Evolutionary conservation across 2,797 vertebrate genomes (phyloP), one percentile per base, ranked within the genome.

Genomic region (Epinephelus coioides): DNA sequence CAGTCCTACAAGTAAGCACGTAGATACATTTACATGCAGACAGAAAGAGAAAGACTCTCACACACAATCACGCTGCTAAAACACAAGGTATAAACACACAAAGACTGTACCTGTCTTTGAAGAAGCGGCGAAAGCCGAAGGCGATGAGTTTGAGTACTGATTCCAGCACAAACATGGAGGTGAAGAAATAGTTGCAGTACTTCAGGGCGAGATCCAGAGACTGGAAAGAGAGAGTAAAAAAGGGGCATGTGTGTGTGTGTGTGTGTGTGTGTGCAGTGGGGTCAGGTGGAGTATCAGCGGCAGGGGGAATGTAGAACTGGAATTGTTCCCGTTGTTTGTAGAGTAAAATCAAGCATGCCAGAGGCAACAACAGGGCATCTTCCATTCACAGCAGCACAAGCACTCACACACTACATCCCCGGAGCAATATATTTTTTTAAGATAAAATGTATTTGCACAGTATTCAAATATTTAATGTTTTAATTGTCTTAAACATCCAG

Each of bases 131-230:
- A 72, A 99, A 94, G 79, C 98, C 98, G 17, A 99, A 99, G 0
- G 98, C 98, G 83, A 96, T 97, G 93, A 99, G 95, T 91, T 99
- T 99, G 88, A 99, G 95, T 43, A 97, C 94, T 5, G 98, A 92
- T 92, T 99, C 98, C 92, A 99, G 92, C 89, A 99, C 98, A 82
- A 99, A 99, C 67, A 97, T 98, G 1, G 98, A 97, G 85, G 98
- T 99, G 95, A 99, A 99, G 94, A 99, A 94, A 91, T 99, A 99
- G 96, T 99, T 99, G 94, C 98, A 99, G 92, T 99, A 99, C 90
- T 99, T 99, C 87, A 99, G 97, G 53, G 97, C 95, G 0, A 97
- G 96, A 94, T 98, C 97, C 92, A 99, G 93, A 66, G 98, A 98
- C 98, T 99, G 84, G 57, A 86, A 79, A 79, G 69, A 91, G 65